Percentiles rank a stretch among this genome's conserved stretches.
phyloP scores from a whole-genome alignment of 2,888 invertebrate genomes.

The Netelia inedita region DNA sequence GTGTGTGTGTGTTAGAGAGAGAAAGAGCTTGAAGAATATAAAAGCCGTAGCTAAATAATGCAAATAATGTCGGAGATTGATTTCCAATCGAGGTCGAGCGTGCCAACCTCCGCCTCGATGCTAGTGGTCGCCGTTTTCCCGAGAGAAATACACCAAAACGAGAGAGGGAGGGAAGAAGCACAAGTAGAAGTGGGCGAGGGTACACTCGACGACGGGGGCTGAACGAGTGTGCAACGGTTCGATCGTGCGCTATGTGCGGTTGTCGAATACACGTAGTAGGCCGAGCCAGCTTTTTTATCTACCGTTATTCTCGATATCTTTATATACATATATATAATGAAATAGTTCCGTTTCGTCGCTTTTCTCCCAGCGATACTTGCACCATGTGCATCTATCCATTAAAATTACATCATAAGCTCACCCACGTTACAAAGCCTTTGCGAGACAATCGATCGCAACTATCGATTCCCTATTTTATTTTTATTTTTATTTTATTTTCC shows the following conservation, averaged over 20 bases:
- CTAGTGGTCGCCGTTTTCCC: conserved; percentile 54
- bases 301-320: not conserved
- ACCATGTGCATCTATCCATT: conserved; percentile 41
- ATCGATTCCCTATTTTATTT: conserved; percentile 21
- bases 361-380: conserved; percentile 3
- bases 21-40: conserved; percentile 49
- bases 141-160: conserved; percentile 31
- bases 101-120: conserved; percentile 51
- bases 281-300: conserved; percentile 13
- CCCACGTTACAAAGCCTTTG: not conserved
- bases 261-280: conserved; percentile 2
- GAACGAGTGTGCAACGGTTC: conserved; percentile 28
- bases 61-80: conserved; percentile 66
- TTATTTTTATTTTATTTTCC: conserved; percentile 19
- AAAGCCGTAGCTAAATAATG: conserved; percentile 62
- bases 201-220: conserved; percentile 21
- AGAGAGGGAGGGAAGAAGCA: conserved; percentile 11
- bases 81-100: conserved; percentile 69
- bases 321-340: conserved; percentile 28
- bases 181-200: not conserved
- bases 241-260: conserved; percentile 31
- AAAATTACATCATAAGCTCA: conserved; percentile 57
- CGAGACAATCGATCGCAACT: conserved; percentile 38
- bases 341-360: conserved; percentile 28
- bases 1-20: not conserved